A percentile compares a stretch with the other conserved stretches of the same genome.
Conservation (phyloP, 1,140 invertebrate species). For the Gryllus bimaculatus region DNA sequence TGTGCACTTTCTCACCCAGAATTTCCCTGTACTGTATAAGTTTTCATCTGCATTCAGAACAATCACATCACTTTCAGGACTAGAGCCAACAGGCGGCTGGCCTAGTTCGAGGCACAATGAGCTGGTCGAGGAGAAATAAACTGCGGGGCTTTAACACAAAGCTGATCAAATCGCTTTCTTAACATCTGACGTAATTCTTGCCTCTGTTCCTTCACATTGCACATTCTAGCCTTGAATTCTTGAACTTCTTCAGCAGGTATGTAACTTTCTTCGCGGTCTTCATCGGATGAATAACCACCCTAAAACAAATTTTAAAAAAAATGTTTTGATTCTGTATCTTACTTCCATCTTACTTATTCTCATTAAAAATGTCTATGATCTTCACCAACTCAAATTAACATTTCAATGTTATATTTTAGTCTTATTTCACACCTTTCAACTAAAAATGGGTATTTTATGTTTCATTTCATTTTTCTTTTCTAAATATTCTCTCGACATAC, state of each 20-base stretch:
- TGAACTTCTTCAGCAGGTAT: slow-evolving; percentile 80
- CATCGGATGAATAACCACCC: slow-evolving; percentile 56
- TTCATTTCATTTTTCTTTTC: too few relatives aligned
- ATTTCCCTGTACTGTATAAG: not conserved
- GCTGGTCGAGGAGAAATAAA: not conserved
- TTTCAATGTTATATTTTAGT: too few relatives aligned
- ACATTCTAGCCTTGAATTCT: slow-evolving; percentile 64
- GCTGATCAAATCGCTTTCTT: slow-evolving; percentile 67
- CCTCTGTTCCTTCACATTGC: slow-evolving; percentile 65
- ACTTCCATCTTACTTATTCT: not conserved
- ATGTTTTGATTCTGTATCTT: not conserved
- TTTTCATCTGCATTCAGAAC: not conserved
- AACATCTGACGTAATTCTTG: slow-evolving; percentile 70
- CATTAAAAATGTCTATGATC: not conserved
- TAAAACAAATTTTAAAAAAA: slow-evolving; percentile 28
- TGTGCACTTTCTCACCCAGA: not conserved
- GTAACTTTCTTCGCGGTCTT: slow-evolving; percentile 60
- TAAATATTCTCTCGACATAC: too few relatives aligned
- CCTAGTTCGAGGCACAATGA: slow-evolving; percentile 20
- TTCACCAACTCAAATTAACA: too few relatives aligned
- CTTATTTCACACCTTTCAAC: too few relatives aligned
- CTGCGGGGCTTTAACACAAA: slow-evolving; percentile 39
- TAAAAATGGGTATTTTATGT: too few relatives aligned
- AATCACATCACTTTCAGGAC: slow-evolving; percentile 1
- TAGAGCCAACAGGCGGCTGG: not conserved